A percentile compares a stretch with the other conserved stretches of the same genome.
These are phyloP conservation scores for Brachypodius melanocephalos DNA, from an alignment of 2,113 vertebrate species.

Conservation along the genomic window DNA sequence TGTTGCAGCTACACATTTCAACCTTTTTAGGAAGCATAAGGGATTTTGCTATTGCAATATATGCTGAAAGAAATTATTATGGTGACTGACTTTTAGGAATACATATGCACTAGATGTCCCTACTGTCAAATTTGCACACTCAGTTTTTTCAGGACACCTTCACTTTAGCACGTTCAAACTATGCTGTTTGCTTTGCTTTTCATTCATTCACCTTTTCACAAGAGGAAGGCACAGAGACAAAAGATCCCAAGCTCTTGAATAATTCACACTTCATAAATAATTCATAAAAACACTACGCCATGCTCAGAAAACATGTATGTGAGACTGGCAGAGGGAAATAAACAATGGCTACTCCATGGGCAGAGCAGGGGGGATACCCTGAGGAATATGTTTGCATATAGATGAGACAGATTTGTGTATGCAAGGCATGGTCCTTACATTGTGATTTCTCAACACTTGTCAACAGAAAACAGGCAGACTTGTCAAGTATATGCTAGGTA, in stretches of 20 bases:
- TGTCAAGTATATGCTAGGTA: background rate
- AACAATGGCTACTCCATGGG: background rate
- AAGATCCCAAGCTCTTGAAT: background rate
- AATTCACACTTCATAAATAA: background rate
- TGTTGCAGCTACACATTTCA: background rate
- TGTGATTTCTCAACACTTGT: background rate
- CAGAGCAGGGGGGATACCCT: background rate
- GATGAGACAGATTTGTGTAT: background rate
- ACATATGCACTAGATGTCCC: background rate
- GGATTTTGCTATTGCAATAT: background rate
- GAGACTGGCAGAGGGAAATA: background rate
- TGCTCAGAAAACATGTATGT: background rate
- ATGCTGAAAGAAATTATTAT: background rate
- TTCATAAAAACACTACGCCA: background rate
- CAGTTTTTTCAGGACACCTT: background rate
- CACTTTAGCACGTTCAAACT: background rate
- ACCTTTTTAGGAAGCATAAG: background rate
- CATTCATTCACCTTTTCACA: background rate
- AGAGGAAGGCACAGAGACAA: background rate
- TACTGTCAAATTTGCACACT: background rate
- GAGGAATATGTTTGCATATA: background rate
- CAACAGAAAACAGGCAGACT: rapidly evolving
- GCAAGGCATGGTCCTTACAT: background rate
- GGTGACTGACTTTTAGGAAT: background rate
- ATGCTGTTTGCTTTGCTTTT: background rate